These are phyloP conservation scores for Trochalopteron elliotii DNA, from an alignment of 2,113 vertebrate genomes.

Conservation along the genomic window DNA sequence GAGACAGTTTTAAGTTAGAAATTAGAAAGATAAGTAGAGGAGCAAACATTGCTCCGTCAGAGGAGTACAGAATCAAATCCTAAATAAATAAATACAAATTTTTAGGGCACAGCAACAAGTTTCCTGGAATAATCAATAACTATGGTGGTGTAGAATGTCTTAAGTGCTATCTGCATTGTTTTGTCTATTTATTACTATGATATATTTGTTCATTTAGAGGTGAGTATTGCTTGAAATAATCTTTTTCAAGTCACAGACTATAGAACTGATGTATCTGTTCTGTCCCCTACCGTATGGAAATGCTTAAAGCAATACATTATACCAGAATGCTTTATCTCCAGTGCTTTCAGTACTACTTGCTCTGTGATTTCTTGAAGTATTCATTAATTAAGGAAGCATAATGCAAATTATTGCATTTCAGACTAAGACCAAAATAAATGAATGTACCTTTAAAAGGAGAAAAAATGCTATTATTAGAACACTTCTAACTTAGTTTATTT, in stretches of 20 bases:
- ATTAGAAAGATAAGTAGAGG: background rate
- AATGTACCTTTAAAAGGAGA: background rate
- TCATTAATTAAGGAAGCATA: background rate
- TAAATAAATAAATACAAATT: background rate
- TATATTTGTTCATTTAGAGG: background rate
- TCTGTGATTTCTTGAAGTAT: background rate
- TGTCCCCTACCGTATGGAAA: background rate
- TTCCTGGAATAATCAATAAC: background rate
- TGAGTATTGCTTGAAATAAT: background rate
- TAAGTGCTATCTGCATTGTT: background rate
- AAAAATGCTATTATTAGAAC: background rate
- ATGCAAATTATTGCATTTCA: background rate
- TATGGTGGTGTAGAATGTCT: background rate
- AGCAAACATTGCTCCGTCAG: background rate
- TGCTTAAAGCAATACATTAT: background rate
- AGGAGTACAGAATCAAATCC: background rate
- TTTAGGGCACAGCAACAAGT: background rate
- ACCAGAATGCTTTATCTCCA: background rate
- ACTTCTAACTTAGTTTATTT: slow-evolving; percentile 3
- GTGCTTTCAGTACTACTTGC: background rate
- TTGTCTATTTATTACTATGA: background rate
- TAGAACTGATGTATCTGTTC: background rate
- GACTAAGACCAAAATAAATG: background rate
- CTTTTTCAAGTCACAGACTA: background rate
- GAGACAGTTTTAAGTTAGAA: background rate